Evolutionary conservation across 1,140 invertebrate genomes (phyloP).

Genomic region (Trypoxylus dichotomus): DNA sequence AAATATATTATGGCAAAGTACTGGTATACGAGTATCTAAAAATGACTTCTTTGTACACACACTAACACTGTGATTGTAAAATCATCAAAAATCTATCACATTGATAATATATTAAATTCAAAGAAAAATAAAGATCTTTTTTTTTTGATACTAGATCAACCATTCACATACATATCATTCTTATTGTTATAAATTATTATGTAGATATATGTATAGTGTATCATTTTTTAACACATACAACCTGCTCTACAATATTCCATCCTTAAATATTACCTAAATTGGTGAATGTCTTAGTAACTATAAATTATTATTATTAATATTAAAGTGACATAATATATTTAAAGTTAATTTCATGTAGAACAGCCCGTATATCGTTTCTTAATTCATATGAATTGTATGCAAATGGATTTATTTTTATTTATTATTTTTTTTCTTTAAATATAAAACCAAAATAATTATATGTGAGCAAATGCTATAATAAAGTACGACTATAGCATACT

Average conservation of each 20-base stretch:
- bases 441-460: slow-evolving; percentile 32
- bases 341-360: slow-evolving; percentile 23
- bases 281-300: not conserved
- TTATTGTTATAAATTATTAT: slow-evolving; percentile 32
- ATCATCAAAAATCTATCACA: slow-evolving; percentile 56
- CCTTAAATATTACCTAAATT: not conserved
- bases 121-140: slow-evolving; percentile 30
- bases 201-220: slow-evolving; percentile 21
- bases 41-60: slow-evolving; percentile 50
- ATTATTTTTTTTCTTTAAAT: slow-evolving; percentile 26
- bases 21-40: slow-evolving; percentile 55
- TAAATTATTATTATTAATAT: not conserved
- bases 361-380: slow-evolving; percentile 11
- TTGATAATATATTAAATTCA: slow-evolving; percentile 52
- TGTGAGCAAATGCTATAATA: slow-evolving; percentile 50
- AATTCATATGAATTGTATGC: slow-evolving; percentile 19
- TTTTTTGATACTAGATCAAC: slow-evolving; percentile 26
- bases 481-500: slow-evolving; percentile 43
- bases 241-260: slow-evolving; percentile 1
- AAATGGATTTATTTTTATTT: slow-evolving; percentile 24
- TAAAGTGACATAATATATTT: not conserved
- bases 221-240: not conserved
- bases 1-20: slow-evolving; percentile 52
- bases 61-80: slow-evolving; percentile 55
- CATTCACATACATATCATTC: slow-evolving; percentile 34